Evolutionary conservation across 2,797 vertebrate species (phyloP).

Genomic region (Eospalax fontanierii): DNA sequence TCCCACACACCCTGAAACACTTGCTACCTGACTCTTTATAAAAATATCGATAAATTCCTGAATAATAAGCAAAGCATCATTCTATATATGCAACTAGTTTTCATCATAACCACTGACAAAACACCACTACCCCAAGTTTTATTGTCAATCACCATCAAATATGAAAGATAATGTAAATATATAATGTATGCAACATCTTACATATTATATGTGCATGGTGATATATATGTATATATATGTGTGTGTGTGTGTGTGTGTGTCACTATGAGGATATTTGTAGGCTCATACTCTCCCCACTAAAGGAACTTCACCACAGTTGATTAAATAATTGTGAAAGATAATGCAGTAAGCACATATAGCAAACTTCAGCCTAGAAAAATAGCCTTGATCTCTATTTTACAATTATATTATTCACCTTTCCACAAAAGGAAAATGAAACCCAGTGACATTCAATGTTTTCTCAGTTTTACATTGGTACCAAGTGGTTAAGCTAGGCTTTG

Average conservation of each 20-base stretch:
- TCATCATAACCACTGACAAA: neutral
- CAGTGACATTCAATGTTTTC: neutral
- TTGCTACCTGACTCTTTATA: neutral
- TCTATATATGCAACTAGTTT: neutral
- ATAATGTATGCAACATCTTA: neutral
- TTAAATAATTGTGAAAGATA: conserved; percentile 6
- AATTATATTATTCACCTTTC: neutral
- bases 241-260: neutral
- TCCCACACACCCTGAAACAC: conserved; percentile 6
- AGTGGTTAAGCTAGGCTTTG: neutral
- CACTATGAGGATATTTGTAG: neutral
- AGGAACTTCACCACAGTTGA: neutral
- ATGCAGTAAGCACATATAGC: neutral
- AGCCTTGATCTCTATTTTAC: neutral
- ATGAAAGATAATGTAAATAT: neutral
- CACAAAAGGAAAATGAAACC: neutral
- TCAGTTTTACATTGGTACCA: neutral
- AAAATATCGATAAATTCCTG: neutral
- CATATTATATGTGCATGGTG: neutral
- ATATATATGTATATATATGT: neutral
- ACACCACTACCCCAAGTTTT: neutral
- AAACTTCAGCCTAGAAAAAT: neutral
- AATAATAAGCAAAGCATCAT: neutral
- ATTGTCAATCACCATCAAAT: neutral
- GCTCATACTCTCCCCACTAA: neutral